Base-by-base conservation (phyloP, 2,888 invertebrate species). In the Anthophora plumipes region DNA sequence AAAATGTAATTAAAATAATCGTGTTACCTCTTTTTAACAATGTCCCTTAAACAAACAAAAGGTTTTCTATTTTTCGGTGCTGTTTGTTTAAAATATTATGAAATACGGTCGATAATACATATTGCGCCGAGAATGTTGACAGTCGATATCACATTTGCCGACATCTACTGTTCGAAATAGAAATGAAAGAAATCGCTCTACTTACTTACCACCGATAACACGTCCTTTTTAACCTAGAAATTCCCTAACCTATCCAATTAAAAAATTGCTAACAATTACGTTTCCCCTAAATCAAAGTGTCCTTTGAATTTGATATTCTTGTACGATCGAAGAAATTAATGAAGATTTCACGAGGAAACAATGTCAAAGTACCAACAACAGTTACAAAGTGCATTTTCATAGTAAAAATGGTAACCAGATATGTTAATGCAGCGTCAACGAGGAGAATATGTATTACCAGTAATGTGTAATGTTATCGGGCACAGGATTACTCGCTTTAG, bases 401-500 rank as follows among this genome's bases (percentile, higher is more conserved):
- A n/a, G n/a, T n/a, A n/a, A n/a, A n/a, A n/a, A n/a, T n/a, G n/a
- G n/a, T n/a, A n/a, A n/a, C n/a, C n/a, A n/a, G n/a, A n/a, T n/a
- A n/a, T n/a, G 52, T 52, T 59, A 69, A 69, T 59, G 43, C 37
- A 1, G n/a, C 7, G 14, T 69, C 25, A 14, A 61, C 17, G 22
- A 7, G 17, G 43, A 25, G 59, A 57, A 48, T 73, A 39, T 9
- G 39, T 14, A 68, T 80, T 73, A 52, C 39, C n/a, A 57, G n/a
- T 43, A 72, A 68, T 54, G 68, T 68, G 67, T 57, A 78, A 78
- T 46, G 57, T 25, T 61, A 54, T 41, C 57, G 39, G 57, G 54
- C n/a, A 39, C 43, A 68, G 73, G 41, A 52, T 66, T 66, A 60
- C 55, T 37, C 64, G 75, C 69, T 81, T 68, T 52, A 75, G 76